A percentile compares a stretch with the other conserved stretches of the same genome.
Conservation (phyloP, 2,113 vertebrate genomes). For the Lipophrys pholis region DNA sequence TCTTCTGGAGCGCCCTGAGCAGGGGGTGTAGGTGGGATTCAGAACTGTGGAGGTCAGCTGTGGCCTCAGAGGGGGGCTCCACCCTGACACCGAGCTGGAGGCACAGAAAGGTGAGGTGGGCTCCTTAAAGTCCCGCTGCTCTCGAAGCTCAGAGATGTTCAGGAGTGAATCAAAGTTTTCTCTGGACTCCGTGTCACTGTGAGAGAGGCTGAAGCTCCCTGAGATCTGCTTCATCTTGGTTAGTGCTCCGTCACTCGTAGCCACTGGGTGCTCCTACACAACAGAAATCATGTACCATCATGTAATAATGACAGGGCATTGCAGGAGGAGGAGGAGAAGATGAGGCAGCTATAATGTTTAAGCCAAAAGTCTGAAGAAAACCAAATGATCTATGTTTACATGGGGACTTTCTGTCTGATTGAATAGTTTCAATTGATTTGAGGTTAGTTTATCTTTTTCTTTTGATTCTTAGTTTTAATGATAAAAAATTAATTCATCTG, state of each 20-base stretch:
- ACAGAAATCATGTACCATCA: background rate
- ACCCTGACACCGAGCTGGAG: conserved; percentile 29
- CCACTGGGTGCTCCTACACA: conserved; percentile 40
- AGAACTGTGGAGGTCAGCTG: conserved; percentile 68
- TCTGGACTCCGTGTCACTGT: conserved; percentile 23
- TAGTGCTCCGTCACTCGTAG: too few relatives aligned
- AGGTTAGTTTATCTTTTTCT: too few relatives aligned
- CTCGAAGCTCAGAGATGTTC: conserved; percentile 52
- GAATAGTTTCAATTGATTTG: too few relatives aligned
- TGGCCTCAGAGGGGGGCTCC: conserved; percentile 59
- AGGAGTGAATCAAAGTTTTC: conserved; percentile 42
- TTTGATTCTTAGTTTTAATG: too few relatives aligned
- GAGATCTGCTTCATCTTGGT: conserved; percentile 11
- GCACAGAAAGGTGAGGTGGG: too few relatives aligned
- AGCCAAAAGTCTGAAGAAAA: too few relatives aligned
- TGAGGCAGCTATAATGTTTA: too few relatives aligned
- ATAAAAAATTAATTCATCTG: too few relatives aligned
- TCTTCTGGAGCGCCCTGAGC: conserved; percentile 27
- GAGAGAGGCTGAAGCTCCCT: conserved; percentile 23
- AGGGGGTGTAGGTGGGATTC: conserved; percentile 46
- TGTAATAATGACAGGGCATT: background rate
- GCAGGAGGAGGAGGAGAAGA: too few relatives aligned
- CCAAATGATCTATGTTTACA: too few relatives aligned
- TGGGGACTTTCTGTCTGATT: too few relatives aligned
- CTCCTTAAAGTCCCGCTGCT: background rate